Percentiles rank a stretch among this genome's conserved stretches.
Conservation (phyloP, 2,888 invertebrate genomes). For the Bellardia bayeri region DNA sequence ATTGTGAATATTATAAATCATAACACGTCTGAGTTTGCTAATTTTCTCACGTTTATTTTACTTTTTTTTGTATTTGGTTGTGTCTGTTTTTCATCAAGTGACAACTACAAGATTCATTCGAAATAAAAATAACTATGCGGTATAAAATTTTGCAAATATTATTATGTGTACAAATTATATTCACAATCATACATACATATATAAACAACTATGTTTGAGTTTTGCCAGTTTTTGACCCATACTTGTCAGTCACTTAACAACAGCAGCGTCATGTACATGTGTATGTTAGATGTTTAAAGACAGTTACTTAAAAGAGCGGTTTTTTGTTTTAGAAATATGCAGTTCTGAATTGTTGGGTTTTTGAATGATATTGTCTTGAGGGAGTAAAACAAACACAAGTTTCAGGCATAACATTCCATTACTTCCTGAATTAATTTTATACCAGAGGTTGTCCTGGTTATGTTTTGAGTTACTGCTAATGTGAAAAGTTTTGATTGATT, state of each 20-base stretch:
- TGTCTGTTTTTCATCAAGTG: constrained; percentile 33
- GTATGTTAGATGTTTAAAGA: neutral
- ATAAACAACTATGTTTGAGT: constrained; percentile 9
- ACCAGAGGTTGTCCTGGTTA: too few species aligned
- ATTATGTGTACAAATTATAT: neutral
- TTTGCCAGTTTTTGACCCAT: constrained; percentile 69
- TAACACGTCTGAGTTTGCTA: constrained; percentile 69
- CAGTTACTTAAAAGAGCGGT: constrained; percentile 29
- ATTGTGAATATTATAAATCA: constrained; percentile 53
- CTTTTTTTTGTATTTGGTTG: constrained; percentile 2
- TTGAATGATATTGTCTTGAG: too few species aligned
- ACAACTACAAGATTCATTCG: constrained; percentile 46
- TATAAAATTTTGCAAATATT: constrained; percentile 57
- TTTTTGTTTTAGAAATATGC: too few species aligned
- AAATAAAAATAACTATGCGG: constrained; percentile 42
- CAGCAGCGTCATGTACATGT: constrained; percentile 19
- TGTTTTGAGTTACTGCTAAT: too few species aligned
- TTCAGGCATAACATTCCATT: too few species aligned
- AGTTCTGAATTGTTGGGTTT: too few species aligned
- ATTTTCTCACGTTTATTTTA: constrained; percentile 72
- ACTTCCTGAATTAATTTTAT: too few species aligned
- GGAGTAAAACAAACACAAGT: too few species aligned
- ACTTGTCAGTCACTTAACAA: constrained; percentile 65
- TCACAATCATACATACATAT: constrained; percentile 1
- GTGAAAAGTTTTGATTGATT: too few species aligned